phyloP scores from a whole-genome alignment of 2,113 vertebrate species.

The Parus major region DNA sequence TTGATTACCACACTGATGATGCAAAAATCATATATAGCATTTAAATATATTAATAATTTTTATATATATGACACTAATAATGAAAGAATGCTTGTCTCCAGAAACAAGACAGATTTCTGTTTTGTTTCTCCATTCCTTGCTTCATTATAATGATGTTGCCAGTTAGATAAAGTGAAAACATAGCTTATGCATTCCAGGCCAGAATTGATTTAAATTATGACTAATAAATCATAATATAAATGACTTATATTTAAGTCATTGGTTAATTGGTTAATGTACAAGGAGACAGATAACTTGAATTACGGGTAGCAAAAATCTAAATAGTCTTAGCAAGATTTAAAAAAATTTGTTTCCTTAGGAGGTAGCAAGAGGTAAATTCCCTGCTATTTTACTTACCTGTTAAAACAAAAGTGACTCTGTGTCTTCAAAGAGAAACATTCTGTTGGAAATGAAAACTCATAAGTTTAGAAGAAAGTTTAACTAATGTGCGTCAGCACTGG shows the following conservation, averaged over 20 bases:
- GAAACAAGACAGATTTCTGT: not conserved
- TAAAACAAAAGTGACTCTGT: not conserved
- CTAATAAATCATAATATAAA: too few relatives aligned
- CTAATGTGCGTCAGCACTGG: not conserved
- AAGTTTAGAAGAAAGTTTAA: slow-evolving; percentile 43
- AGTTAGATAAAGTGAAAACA: not conserved
- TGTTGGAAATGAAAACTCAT: not conserved
- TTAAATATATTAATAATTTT: not conserved
- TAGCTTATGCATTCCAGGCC: not conserved
- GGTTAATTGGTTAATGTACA: not conserved
- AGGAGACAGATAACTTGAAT: not conserved
- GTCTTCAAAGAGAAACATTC: not conserved
- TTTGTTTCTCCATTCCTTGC: not conserved
- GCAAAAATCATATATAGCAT: not conserved
- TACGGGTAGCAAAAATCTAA: not conserved
- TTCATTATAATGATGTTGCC: not conserved
- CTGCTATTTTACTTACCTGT: not conserved
- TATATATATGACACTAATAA: not conserved
- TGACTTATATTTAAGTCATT: too few relatives aligned
- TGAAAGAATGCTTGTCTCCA: not conserved
- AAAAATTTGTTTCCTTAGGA: not conserved
- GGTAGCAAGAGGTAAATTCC: not conserved
- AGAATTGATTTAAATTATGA: not conserved
- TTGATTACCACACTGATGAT: not conserved
- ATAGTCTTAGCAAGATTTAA: not conserved